phyloP scores from a whole-genome alignment of 2,113 vertebrate species.

The Progne subis region DNA sequence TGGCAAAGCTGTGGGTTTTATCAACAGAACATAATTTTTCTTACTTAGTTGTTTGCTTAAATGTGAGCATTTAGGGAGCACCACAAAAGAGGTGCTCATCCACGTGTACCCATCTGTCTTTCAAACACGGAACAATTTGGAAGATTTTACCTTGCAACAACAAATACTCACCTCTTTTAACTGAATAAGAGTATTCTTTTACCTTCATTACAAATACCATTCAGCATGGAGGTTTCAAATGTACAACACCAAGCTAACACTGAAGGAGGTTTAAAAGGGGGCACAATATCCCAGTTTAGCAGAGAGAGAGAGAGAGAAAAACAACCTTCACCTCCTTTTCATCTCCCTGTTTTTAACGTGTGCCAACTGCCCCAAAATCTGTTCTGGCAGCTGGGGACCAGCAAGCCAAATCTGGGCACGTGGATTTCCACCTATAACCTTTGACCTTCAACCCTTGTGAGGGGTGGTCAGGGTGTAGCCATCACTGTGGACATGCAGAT shows the following conservation, averaged over 20 bases:
- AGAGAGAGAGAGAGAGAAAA: background rate
- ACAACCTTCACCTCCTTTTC: background rate
- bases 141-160: background rate
- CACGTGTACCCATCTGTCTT: background rate
- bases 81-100: background rate
- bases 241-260: background rate
- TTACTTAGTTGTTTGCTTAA: background rate
- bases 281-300: background rate
- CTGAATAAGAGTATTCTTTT: background rate
- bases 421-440: background rate
- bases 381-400: background rate
- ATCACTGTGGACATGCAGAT: background rate
- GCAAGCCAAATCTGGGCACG: accelerated
- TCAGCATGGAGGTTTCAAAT: background rate
- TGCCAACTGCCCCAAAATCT: background rate
- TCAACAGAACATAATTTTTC: background rate
- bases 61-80: background rate
- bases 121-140: background rate
- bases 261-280: background rate
- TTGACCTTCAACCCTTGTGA: background rate
- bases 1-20: background rate
- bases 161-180: background rate
- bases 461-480: background rate
- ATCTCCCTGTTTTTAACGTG: background rate
- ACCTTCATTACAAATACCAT: background rate